Evolutionary conservation across 2,113 vertebrate species (phyloP), one percentile per base, ranked within the genome.

Genomic region (Lonchura striata): DNA sequence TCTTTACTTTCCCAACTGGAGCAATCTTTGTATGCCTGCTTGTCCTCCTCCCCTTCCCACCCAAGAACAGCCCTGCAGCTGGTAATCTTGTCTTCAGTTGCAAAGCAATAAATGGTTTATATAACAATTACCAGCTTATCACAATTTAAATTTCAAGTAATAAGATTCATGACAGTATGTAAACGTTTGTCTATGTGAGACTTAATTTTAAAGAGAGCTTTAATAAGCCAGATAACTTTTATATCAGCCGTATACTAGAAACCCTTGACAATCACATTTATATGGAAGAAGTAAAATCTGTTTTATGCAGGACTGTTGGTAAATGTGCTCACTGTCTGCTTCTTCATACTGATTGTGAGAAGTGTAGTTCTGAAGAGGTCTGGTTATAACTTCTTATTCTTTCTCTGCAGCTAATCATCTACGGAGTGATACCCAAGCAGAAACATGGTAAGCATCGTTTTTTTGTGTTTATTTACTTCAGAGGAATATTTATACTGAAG

Each of bases 341-440:
- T 64, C 72, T 81, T 90, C 7, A 1, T 81, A 56, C 23, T 6
- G 7, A 14, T 69, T 80, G 57, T 71, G 22, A 79, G 56, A 80
- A 68, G 19, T 35, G 27, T 47, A n/a, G 19, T 87, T 85, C 52
- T 77, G 56, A 82, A 90, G 54, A 90, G 9, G 20, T 71, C 82
- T 91, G 35, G 33, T 54, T 84, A 18, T 80, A 91, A 88, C 60
- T 72, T 7, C 37, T 85, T 76, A n/a, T 70, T 94, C 91, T 96
- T 94, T 96, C 89, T 53, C 83, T 97, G 11, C 95, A 99, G 98
- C 98, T 95, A 99, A 99, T 97, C 98, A 98, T 44, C 98, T 99
- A 44, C 98, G 97, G 93, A 97, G 94, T 79, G 97, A 97, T 93
- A 83, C 96, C 64, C 98, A 97, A 92, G 93, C 97, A 90, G 98